Evolutionary conservation across 2,113 vertebrate species (phyloP).

Genomic region (Menidia beryllina): DNA sequence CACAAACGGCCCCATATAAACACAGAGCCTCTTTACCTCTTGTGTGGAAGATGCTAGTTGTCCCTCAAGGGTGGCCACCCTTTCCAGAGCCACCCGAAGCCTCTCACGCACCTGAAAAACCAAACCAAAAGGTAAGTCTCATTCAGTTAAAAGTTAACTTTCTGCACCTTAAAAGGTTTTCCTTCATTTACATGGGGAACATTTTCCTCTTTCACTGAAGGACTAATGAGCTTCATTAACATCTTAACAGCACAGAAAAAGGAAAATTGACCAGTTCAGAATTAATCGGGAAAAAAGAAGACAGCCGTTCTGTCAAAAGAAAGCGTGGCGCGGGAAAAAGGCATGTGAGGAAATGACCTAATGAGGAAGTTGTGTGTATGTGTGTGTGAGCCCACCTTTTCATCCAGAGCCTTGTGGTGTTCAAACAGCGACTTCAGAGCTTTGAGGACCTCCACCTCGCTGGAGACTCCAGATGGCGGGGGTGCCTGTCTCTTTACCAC

Average conservation of each 20-base stretch:
- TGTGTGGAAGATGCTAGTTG: conserved; percentile 88
- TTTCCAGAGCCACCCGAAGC: conserved; percentile 90
- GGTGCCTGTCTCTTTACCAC: conserved; percentile 97
- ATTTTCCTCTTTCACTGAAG: conserved; percentile 25
- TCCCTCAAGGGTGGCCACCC: conserved; percentile 91
- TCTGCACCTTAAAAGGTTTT: conserved; percentile 24
- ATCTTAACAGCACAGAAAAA: conserved; percentile 18
- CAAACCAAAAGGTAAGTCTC: conserved; percentile 3
- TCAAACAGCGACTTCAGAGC: conserved; percentile 96
- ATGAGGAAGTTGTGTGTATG: neutral
- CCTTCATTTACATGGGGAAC: neutral
- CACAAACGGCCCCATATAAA: neutral
- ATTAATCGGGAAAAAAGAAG: neutral
- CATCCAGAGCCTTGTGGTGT: conserved; percentile 97
- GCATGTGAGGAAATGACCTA: neutral
- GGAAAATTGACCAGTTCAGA: neutral
- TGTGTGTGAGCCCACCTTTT: conserved; percentile 86
- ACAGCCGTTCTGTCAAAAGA: conserved; percentile 8
- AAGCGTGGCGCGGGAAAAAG: neutral
- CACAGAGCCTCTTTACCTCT: conserved; percentile 83
- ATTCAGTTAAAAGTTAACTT: neutral
- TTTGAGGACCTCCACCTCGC: conserved; percentile 97
- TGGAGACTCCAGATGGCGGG: conserved; percentile 94
- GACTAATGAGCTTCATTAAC: conserved; percentile 29
- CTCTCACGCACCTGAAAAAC: conserved; percentile 90